Conservation (phyloP, 2,113 vertebrate genomes). For the Oreocharis arfaki region DNA sequence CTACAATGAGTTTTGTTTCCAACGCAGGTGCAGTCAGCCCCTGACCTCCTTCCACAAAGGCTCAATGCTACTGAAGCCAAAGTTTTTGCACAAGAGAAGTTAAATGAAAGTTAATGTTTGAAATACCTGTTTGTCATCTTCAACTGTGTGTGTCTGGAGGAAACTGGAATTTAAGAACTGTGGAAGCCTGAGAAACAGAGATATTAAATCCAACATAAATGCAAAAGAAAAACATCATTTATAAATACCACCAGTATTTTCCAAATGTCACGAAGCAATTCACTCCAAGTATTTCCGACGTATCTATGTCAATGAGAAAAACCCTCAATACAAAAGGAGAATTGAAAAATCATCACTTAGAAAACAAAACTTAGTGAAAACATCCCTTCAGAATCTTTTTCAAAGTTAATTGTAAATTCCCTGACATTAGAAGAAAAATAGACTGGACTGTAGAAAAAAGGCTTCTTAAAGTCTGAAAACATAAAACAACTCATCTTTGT, state of each 20-base stretch:
- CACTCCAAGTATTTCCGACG: neutral
- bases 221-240: rapidly evolving
- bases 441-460: neutral
- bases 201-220: neutral
- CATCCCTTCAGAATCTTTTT: neutral
- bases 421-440: neutral
- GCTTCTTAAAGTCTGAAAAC: neutral
- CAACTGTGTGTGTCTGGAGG: neutral
- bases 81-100: neutral
- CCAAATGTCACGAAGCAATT: neutral
- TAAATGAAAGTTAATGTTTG: neutral
- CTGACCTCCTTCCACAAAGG: neutral
- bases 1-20: neutral
- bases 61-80: neutral
- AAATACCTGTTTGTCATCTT: conserved; percentile 65
- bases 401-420: neutral
- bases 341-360: neutral
- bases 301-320: neutral
- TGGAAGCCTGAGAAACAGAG: conserved; percentile 59
- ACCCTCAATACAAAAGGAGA: rapidly evolving
- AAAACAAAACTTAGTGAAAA: neutral
- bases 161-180: conserved; percentile 63
- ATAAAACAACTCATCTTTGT: neutral
- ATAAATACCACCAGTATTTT: neutral
- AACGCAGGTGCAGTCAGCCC: neutral